These are phyloP conservation scores for Clusia tigrina DNA, from an alignment of 2,888 invertebrate species.

Conservation along the genomic window DNA sequence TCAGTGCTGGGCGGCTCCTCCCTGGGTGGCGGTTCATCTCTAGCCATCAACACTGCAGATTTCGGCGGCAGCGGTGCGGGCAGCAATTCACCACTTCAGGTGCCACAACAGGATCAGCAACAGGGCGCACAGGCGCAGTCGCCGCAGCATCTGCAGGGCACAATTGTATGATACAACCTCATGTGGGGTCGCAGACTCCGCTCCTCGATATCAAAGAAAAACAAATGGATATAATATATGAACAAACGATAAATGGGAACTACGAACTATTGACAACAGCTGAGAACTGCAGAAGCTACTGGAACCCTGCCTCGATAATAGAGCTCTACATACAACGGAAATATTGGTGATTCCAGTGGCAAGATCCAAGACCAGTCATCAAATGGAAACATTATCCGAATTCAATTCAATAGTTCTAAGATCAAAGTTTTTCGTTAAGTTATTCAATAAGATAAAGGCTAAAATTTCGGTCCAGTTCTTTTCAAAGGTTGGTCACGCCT, in stretches of 20 bases:
- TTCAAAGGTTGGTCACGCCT: no score
- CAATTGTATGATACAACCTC: slow-evolving; percentile 94
- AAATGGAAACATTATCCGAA: no score
- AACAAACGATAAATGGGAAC: slow-evolving; percentile 43
- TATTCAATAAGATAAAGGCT: no score
- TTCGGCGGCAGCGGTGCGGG: slow-evolving; percentile 65
- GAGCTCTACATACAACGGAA: no score
- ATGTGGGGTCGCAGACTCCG: slow-evolving; percentile 91
- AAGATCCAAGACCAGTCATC: no score
- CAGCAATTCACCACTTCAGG: slow-evolving; percentile 70
- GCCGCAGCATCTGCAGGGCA: slow-evolving; percentile 83
- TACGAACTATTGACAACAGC: no score
- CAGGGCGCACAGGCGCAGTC: slow-evolving; percentile 60
- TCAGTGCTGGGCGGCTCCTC: slow-evolving; percentile 56
- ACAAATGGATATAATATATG: slow-evolving; percentile 64
- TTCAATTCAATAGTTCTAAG: no score
- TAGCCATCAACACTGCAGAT: slow-evolving; percentile 61
- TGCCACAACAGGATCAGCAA: slow-evolving; percentile 57
- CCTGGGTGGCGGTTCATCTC: slow-evolving; percentile 53
- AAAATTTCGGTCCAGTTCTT: no score
- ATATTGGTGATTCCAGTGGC: no score
- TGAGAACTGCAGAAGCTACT: no score
- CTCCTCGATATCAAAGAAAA: slow-evolving; percentile 74
- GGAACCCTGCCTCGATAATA: no score
- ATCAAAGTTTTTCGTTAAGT: no score